phyloP scores from a whole-genome alignment of 1,140 invertebrate genomes.

The Lamellibrachia luymesi region DNA sequence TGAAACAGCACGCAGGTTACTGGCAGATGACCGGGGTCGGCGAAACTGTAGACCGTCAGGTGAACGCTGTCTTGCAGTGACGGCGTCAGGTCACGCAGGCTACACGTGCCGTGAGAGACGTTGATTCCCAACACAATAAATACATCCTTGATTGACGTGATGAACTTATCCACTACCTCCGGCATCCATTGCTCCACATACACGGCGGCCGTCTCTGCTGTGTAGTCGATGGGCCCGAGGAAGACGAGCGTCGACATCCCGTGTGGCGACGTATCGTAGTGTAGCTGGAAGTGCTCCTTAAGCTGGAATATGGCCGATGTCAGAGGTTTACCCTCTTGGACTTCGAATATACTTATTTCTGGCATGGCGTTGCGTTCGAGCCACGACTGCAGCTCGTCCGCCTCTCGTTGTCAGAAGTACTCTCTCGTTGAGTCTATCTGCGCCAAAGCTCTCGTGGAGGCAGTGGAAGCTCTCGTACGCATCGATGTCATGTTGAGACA shows the following conservation, averaged over 20 bases:
- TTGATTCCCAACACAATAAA: background rate
- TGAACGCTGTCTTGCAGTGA: background rate
- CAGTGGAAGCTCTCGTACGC: background rate
- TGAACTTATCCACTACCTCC: background rate
- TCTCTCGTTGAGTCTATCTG: background rate
- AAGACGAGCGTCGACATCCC: background rate
- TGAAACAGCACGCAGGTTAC: background rate
- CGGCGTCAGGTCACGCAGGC: background rate
- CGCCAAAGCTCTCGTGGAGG: background rate
- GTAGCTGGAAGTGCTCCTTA: background rate
- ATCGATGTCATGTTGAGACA: background rate
- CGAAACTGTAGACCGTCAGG: background rate
- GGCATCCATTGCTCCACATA: background rate
- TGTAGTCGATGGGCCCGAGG: background rate
- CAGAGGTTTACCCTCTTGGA: background rate
- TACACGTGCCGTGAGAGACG: background rate
- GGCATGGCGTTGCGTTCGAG: background rate
- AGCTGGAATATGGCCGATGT: background rate
- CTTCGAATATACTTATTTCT: background rate
- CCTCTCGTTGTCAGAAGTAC: background rate
- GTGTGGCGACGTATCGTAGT: background rate
- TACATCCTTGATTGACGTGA: background rate
- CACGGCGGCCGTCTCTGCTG: background rate
- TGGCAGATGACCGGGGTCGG: background rate
- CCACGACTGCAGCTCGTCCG: background rate